phyloP scores from a whole-genome alignment of 2,797 vertebrate species.

The Hyperoplus lanceolatus region DNA sequence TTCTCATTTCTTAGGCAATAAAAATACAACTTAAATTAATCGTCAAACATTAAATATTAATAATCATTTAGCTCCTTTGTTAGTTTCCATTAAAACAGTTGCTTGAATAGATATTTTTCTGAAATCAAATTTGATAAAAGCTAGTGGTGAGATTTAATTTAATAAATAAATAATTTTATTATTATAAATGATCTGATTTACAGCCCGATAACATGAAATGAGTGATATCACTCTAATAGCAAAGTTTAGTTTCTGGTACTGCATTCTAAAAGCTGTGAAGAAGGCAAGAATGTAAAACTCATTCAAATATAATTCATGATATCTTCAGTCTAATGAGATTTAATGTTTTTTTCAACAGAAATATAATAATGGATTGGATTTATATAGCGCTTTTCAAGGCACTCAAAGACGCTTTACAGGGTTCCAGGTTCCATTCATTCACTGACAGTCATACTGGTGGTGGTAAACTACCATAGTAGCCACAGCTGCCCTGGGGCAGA shows the following conservation, averaged over 20 bases:
- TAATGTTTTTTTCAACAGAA: constrained; percentile 25
- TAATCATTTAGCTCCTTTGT: background rate
- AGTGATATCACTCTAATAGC: background rate
- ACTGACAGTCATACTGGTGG: too few relatives aligned
- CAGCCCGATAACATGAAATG: constrained; percentile 1
- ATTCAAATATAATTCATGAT: constrained; percentile 24
- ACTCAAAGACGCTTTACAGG: too few relatives aligned
- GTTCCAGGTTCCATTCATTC: too few relatives aligned
- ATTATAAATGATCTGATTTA: background rate
- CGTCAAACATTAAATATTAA: background rate
- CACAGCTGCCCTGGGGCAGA: too few relatives aligned
- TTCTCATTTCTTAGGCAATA: background rate
- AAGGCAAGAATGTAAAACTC: constrained; percentile 20
- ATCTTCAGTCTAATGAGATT: constrained; percentile 41
- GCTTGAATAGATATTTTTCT: background rate
- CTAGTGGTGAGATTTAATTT: background rate
- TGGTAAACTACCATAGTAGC: too few relatives aligned
- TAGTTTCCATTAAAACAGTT: background rate
- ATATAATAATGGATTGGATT: background rate
- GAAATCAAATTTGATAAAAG: background rate
- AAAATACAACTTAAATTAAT: background rate
- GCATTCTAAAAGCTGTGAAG: background rate
- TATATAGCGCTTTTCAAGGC: too few relatives aligned
- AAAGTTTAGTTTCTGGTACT: background rate
- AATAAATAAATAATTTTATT: background rate